Conservation (phyloP, 2,797 vertebrate species). For the Oreortyx pictus region DNA sequence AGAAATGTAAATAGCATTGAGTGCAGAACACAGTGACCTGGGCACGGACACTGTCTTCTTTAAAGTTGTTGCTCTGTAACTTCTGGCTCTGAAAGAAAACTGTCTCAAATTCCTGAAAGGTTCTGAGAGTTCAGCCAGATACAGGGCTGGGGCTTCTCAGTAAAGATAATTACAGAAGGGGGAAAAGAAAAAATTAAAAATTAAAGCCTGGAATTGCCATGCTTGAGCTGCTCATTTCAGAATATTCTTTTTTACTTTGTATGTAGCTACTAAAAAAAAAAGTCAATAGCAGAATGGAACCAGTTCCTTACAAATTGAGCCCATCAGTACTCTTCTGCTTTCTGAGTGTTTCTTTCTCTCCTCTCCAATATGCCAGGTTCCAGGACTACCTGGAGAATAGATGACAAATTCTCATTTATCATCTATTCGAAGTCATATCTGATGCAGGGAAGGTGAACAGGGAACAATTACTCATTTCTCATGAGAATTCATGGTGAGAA, state of each 20-base stretch:
- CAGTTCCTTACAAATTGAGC: neutral
- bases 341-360: neutral
- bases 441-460: neutral
- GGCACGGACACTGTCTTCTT: neutral
- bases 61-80: neutral
- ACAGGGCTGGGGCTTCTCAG: neutral
- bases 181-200: neutral
- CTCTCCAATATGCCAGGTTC: neutral
- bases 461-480: neutral
- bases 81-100: neutral
- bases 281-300: neutral
- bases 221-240: neutral
- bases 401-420: neutral
- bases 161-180: neutral
- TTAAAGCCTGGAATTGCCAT: neutral
- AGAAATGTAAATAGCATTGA: conserved; percentile 7
- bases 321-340: neutral
- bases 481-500: neutral
- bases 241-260: neutral
- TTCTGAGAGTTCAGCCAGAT: neutral
- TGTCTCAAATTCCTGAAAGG: neutral
- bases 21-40: neutral
- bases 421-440: neutral
- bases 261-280: neutral
- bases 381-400: neutral